Evolutionary conservation across 2,797 vertebrate species (phyloP).

Genomic region (Diglossa cyanea): DNA sequence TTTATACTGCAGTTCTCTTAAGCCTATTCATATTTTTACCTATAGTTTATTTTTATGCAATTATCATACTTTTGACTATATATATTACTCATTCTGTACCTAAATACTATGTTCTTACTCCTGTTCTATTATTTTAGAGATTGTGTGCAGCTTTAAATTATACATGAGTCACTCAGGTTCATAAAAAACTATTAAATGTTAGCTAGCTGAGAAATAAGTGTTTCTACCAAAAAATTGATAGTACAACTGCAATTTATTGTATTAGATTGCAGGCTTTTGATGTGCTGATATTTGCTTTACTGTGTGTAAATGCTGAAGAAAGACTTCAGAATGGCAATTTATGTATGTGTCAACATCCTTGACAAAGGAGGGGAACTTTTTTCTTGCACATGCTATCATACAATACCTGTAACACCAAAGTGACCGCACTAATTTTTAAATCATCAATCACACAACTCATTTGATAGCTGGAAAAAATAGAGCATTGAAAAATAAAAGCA

Average conservation of each 20-base stretch:
- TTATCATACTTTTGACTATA: neutral
- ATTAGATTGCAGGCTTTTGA: neutral
- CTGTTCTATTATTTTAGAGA: neutral
- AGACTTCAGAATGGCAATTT: neutral
- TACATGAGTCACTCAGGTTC: neutral
- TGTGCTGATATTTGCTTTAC: neutral
- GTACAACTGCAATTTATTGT: neutral
- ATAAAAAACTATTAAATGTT: neutral
- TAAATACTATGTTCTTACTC: neutral
- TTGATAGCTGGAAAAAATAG: neutral
- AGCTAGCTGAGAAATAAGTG: neutral
- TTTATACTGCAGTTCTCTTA: neutral
- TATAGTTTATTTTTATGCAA: neutral
- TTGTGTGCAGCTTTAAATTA: neutral
- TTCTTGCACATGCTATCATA: rapidly evolving
- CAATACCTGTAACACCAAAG: neutral
- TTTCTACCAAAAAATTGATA: neutral
- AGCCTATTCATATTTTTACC: neutral
- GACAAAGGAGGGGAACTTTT: neutral
- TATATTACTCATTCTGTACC: neutral
- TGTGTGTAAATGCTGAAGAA: neutral
- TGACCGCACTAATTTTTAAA: neutral
- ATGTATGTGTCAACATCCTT: neutral
- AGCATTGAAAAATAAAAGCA: neutral
- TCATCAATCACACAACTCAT: neutral